Conservation (phyloP, 2,797 vertebrate genomes). For the Sitta carolinensis region DNA sequence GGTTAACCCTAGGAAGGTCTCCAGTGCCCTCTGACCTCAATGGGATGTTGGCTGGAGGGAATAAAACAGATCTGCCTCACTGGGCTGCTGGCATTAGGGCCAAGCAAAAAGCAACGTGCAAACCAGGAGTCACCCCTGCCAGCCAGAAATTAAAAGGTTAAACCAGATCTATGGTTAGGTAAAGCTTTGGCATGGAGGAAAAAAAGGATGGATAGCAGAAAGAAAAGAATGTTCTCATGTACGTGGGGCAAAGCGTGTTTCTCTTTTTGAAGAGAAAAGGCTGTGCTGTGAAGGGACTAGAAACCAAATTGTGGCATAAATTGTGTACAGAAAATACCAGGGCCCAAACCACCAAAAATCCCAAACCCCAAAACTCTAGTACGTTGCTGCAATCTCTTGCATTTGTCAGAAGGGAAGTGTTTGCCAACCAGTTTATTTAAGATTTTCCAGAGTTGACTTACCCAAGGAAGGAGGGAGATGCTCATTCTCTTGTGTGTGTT, state of each 20-base stretch:
- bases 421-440: background rate
- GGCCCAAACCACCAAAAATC: fast-evolving
- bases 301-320: background rate
- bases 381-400: background rate
- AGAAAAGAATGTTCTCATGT: background rate
- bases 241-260: background rate
- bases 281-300: background rate
- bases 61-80: background rate
- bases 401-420: background rate
- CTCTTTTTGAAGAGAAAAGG: background rate
- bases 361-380: too few species aligned
- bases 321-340: background rate
- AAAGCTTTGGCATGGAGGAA: background rate
- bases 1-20: background rate
- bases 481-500: fast-evolving
- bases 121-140: background rate
- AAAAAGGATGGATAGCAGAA: background rate
- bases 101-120: background rate
- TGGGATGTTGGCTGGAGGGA: background rate
- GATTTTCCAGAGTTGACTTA: background rate
- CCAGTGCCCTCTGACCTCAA: background rate
- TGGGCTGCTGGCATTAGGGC: background rate
- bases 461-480: background rate
- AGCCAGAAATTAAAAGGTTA: background rate
- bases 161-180: background rate